phyloP scores from a whole-genome alignment of 1,140 invertebrate species.

The Bombus pyrosoma region DNA sequence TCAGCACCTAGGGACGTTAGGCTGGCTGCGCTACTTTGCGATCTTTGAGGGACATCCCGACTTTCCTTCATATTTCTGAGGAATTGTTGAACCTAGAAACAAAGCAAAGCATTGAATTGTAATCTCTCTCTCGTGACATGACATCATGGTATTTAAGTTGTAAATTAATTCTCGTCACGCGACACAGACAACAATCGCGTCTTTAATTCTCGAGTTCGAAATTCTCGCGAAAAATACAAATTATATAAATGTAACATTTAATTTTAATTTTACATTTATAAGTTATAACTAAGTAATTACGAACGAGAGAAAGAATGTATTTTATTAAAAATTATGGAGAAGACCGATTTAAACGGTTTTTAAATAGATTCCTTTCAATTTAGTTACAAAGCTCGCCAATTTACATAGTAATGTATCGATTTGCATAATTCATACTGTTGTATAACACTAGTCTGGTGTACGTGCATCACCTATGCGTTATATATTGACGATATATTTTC shows the following conservation, averaged over 20 bases:
- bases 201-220: not conserved
- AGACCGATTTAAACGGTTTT: not conserved
- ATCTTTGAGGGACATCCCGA: slow-evolving; percentile 80
- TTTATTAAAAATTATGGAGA: not conserved
- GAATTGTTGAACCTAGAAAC: slow-evolving; percentile 85
- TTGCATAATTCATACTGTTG: not conserved
- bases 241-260: not conserved
- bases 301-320: not conserved
- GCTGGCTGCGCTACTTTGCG: slow-evolving; percentile 85
- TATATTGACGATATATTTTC: not conserved
- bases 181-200: not conserved
- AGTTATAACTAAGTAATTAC: not conserved
- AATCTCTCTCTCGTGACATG: not conserved
- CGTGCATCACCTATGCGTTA: not conserved
- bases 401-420: not conserved
- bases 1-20: slow-evolving; percentile 89
- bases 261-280: not conserved
- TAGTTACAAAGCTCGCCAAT: not conserved
- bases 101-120: slow-evolving; percentile 13
- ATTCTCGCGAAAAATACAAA: slow-evolving; percentile 1
- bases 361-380: not conserved
- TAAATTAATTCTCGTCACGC: slow-evolving; percentile 26
- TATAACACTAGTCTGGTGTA: not conserved
- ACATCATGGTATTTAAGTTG: slow-evolving; percentile 9
- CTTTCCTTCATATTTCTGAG: slow-evolving; percentile 87